Base-by-base conservation (phyloP, 2,113 vertebrate genomes). In the Heterochromis multidens region DNA sequence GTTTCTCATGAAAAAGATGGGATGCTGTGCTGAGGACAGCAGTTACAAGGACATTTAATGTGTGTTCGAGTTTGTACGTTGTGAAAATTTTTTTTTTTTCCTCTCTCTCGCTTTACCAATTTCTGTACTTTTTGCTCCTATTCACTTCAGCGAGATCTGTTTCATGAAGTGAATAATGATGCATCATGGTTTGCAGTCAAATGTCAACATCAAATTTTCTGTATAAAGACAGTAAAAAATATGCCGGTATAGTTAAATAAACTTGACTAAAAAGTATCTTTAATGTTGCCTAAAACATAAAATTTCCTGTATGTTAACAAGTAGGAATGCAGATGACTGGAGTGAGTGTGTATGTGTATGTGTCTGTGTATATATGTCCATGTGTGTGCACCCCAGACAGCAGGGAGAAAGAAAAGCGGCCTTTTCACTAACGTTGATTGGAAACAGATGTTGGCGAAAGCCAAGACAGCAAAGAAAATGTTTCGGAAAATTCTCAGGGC, bases 401-500 rank as follows among this genome's bases (percentile, higher is more conserved):
- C 82, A 77, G 83, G 80, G 83, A 87, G 89, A 92, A 83, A 92
- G 74, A 92, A 86, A 94, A 92, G 93, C 86, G 77, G 79, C 21
- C 89, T 90, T 93, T 91, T 96, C 93, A 94, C 93, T 91, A 91
- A 91, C 85, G 31, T 29, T 95, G 95, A 97, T 95, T 97, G 93
- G 95, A 97, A 98, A 91, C 97, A 97, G 97, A 97, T 97, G 97
- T 96, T 90, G 61, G 60, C 29, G 58, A 94, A 91, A 94, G 92
- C 86, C 89, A 94, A 93, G 87, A 91, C 90, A 83, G 91, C 90
- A 85, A 91, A 94, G 92, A 92, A 93, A 93, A 94, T 92, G 86
- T 94, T 95, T 96, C 87, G 94, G 94, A 96, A 97, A 96, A 94
- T 96, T 97, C 96, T 96, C 96, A 97, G 95, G 95, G 94, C 90